These are phyloP conservation scores for Acanthaster planci DNA, from an alignment of 35 echinoderm and acorn worm genomes.

Conservation along the genomic window DNA sequence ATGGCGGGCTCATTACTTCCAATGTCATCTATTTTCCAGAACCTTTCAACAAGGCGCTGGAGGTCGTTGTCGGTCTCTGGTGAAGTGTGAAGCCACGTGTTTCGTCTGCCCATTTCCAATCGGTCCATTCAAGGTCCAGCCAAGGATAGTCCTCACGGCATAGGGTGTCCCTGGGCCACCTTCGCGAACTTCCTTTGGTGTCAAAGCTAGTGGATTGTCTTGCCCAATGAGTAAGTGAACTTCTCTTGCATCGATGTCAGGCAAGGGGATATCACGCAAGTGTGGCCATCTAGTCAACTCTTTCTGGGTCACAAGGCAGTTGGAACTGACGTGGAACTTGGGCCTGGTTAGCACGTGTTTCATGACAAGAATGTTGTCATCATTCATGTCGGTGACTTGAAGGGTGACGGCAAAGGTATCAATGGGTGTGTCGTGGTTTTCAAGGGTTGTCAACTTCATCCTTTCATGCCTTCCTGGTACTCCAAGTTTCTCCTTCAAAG, in stretches of 20 bases:
- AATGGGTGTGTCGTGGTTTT: conserved; percentile 6
- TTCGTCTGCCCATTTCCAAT: conserved; percentile 24
- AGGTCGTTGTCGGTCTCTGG: neutral
- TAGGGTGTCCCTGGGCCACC: conserved; percentile 45
- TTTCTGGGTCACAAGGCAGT: conserved; percentile 8
- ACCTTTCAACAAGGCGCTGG: neutral
- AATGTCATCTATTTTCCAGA: conserved; percentile 25
- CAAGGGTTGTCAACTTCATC: conserved; percentile 33
- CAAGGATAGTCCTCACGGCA: conserved; percentile 33
- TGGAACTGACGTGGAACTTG: conserved; percentile 24
- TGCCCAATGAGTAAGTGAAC: conserved; percentile 61
- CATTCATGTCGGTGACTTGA: no score
- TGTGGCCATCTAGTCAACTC: conserved; percentile 48
- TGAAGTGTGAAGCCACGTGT: neutral
- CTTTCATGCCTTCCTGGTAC: conserved; percentile 27
- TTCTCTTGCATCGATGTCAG: conserved; percentile 1
- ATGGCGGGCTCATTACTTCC: neutral
- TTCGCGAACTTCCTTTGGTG: conserved; percentile 56
- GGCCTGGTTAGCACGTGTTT: conserved; percentile 36
- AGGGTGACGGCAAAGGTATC: conserved; percentile 19
- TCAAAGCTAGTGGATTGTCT: conserved; percentile 62
- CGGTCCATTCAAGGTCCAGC: no score
- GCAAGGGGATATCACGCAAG: conserved; percentile 35
- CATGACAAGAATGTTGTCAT: conserved; percentile 25
- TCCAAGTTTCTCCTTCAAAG: conserved; percentile 35